A percentile compares a stretch with the other conserved stretches of the same genome.
Conservation (phyloP, 2,888 invertebrate genomes). For the Cephus runcator region DNA sequence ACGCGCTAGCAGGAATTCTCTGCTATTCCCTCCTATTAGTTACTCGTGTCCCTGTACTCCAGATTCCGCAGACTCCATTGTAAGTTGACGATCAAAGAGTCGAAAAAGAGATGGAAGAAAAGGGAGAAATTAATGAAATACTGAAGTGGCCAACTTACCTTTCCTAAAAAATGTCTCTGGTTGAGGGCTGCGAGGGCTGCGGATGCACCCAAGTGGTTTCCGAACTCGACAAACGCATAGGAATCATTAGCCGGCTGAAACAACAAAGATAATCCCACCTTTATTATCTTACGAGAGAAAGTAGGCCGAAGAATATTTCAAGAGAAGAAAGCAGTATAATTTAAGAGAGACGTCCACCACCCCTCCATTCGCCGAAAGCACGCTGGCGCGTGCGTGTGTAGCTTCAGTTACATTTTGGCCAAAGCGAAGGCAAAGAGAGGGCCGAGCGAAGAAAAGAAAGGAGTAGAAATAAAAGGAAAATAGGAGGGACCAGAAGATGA, state of each 20-base stretch:
- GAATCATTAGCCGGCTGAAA: constrained; percentile 71
- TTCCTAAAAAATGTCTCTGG: constrained; percentile 70
- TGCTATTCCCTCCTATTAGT: too few relatives aligned
- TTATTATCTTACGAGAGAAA: too few relatives aligned
- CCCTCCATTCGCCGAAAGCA: too few relatives aligned
- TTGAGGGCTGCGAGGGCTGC: constrained; percentile 73
- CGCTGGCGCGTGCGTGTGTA: not conserved
- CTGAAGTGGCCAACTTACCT: constrained; percentile 63
- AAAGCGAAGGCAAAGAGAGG: not conserved
- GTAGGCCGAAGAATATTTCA: too few relatives aligned
- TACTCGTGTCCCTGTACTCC: too few relatives aligned
- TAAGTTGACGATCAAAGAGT: too few relatives aligned
- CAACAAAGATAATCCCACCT: constrained; percentile 9
- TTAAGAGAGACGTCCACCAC: too few relatives aligned
- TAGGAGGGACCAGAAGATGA: not conserved
- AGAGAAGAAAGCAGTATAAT: too few relatives aligned
- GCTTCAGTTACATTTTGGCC: not conserved
- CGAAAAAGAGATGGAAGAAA: too few relatives aligned
- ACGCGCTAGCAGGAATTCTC: too few relatives aligned
- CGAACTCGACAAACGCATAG: constrained; percentile 74
- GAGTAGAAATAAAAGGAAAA: not conserved
- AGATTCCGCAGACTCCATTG: too few relatives aligned
- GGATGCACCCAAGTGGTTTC: constrained; percentile 70
- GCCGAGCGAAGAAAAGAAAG: not conserved
- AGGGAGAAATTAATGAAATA: constrained; percentile 20